Conservation (phyloP, 2,888 invertebrate species). For the Eupithecia tripunctaria region DNA sequence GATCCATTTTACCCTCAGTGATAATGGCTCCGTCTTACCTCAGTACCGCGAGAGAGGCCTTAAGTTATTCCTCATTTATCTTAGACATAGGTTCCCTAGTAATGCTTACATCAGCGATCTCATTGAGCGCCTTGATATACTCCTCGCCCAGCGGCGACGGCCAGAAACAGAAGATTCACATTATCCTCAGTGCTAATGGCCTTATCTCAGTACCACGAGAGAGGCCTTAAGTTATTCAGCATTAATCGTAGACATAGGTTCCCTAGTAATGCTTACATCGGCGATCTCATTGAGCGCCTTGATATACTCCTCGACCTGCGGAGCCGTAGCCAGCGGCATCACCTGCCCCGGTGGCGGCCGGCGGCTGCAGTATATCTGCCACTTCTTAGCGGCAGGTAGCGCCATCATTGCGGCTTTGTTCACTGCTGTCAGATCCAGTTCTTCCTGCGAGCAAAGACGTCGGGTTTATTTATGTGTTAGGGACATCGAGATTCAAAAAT, state of each 20-base stretch:
- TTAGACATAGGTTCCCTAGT: too few relatives aligned
- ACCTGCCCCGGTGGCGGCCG: slow-evolving; percentile 84
- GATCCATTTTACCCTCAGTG: slow-evolving; percentile 85
- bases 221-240: too few relatives aligned
- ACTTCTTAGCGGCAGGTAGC: slow-evolving; percentile 96
- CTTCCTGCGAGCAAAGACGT: slow-evolving; percentile 86
- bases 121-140: too few relatives aligned
- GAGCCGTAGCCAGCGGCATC: slow-evolving; percentile 85
- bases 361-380: slow-evolving; percentile 98
- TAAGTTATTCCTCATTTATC: too few relatives aligned
- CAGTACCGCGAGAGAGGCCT: too few relatives aligned
- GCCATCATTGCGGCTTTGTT: slow-evolving; percentile 97
- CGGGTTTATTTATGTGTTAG: background rate
- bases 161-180: too few relatives aligned
- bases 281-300: slow-evolving; percentile 93
- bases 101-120: too few relatives aligned
- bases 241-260: too few relatives aligned
- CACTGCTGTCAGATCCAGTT: slow-evolving; percentile 95
- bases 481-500: background rate
- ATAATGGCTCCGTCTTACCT: too few relatives aligned
- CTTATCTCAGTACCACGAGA: slow-evolving; percentile 86
- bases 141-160: slow-evolving; percentile 94
- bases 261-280: slow-evolving; percentile 82
- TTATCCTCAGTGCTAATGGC: slow-evolving; percentile 91
- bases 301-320: slow-evolving; percentile 96